A percentile compares a stretch with the other conserved stretches of the same genome.
These are phyloP conservation scores for Phalacrocorax aristotelis DNA, from an alignment of 2,113 vertebrate species.

Conservation along the genomic window DNA sequence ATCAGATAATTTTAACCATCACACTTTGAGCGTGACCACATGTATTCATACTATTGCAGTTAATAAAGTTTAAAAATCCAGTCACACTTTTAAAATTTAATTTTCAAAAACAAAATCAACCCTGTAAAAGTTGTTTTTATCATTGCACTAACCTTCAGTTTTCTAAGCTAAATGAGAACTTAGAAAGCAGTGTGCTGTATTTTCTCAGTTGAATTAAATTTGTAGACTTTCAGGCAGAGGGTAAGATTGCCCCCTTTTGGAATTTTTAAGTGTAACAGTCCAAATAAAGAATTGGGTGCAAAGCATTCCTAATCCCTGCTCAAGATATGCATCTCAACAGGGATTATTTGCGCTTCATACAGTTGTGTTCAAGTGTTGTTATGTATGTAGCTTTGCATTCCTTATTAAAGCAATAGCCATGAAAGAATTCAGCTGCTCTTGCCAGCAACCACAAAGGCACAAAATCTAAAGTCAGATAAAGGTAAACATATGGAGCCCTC, in stretches of 20 bases:
- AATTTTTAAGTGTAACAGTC: constrained; percentile 54
- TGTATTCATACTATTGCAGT: not conserved
- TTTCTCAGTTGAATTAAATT: not conserved
- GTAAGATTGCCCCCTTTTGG: constrained; percentile 88
- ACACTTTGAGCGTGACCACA: not conserved
- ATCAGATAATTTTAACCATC: not conserved
- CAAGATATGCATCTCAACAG: constrained; percentile 70
- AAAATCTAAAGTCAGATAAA: constrained; percentile 76
- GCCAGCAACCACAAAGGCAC: constrained; percentile 84
- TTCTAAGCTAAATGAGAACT: not conserved
- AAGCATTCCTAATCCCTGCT: constrained; percentile 64
- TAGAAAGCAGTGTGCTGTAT: not conserved
- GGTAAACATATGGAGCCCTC: constrained; percentile 83
- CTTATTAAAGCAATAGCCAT: constrained; percentile 84
- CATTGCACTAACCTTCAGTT: not conserved
- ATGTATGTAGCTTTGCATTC: constrained; percentile 77
- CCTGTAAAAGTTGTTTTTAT: not conserved
- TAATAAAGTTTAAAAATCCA: not conserved
- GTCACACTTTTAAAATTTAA: not conserved
- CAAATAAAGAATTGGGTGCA: constrained; percentile 35
- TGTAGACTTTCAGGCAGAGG: constrained; percentile 64
- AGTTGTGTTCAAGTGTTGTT: constrained; percentile 74
- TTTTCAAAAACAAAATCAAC: not conserved
- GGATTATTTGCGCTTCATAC: constrained; percentile 73
- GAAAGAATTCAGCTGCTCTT: constrained; percentile 79